Base-by-base conservation (phyloP, 92 coral and sea anemone genomes). In the Paragorgia papillata region DNA sequence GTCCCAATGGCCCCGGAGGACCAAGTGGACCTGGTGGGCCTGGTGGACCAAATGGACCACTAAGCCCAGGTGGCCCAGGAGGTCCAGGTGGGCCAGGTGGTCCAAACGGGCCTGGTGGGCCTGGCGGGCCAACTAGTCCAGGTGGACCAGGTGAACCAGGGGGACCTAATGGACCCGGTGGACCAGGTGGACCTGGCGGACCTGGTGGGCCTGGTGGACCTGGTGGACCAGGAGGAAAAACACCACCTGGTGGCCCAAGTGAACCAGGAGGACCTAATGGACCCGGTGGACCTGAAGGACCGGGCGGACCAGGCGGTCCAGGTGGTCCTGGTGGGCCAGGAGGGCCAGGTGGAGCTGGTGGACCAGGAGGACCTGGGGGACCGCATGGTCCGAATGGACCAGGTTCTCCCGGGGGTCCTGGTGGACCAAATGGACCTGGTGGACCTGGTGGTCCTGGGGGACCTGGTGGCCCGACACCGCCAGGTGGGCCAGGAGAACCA, bases 371-470 rank as follows among this genome's bases (percentile, higher is more conserved):
- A 1, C 97, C 97, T 13, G 89, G 90, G 17, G 97, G 97, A 27
- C 97, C 97, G 9, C 93, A 92, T 19, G 90, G 92, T 0, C 92
- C 92, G 6, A 83, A 79, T 10, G 97, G 97, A 19, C 96, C 96
- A 37, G 75, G 27, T 41, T 73, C 15, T 78, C 88, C 33, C 37
- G 80, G 33, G 29, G 70, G 48, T 51, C 57, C 50, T 1, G 60
- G 50, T 22, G 64, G 63, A 50, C 46, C 50, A 0, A 8, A 0
- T 6, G 48, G 50, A 0, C 33, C 73, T 25, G 53, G 51, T 24
- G 30, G 48, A 8, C 69, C 70, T 14, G 70, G 53, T 6, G 65
- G 43, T 2, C 43, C n/a, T 31, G 56, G 46, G 0, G 56, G n/a
- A 20, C 30, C 51, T 25, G 5, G 51, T 21, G 28, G 57, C 18